Percentiles rank a stretch among this genome's conserved stretches.
phyloP scores from a whole-genome alignment of 2,888 invertebrate species.

The Caenorhabditis sulstoni region DNA sequence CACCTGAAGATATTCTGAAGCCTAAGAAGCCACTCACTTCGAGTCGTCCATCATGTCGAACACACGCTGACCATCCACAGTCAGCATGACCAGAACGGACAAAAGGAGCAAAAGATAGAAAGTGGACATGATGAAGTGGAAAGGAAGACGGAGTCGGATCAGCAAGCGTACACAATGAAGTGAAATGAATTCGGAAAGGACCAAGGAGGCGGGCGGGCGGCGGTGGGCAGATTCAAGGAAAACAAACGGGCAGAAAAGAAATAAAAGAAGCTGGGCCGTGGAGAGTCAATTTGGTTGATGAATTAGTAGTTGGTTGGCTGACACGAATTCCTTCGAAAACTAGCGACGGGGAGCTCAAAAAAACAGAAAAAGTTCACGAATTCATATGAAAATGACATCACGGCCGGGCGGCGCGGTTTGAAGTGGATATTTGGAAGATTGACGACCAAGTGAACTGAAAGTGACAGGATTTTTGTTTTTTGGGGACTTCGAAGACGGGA shows the following conservation, averaged over 20 bases:
- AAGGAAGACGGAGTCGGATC: background rate
- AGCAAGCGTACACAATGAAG: conserved; percentile 10
- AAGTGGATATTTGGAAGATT: too few relatives aligned
- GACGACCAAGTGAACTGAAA: too few relatives aligned
- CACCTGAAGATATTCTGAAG: background rate
- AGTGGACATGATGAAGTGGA: background rate
- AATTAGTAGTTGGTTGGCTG: conserved; percentile 14
- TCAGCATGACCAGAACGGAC: conserved; percentile 1
- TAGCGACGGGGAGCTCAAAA: background rate
- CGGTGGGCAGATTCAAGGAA: background rate
- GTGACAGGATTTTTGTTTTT: too few relatives aligned
- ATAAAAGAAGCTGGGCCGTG: background rate
- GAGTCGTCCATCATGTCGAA: conserved; percentile 54
- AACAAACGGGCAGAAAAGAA: conserved; percentile 12
- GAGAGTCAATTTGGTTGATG: conserved; percentile 43
- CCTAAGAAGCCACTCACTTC: conserved; percentile 7
- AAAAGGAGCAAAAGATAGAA: conserved; percentile 1
- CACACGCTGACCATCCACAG: conserved; percentile 34
- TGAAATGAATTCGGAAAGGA: background rate
- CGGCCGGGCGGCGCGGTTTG: too few relatives aligned
- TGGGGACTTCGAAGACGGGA: too few relatives aligned
- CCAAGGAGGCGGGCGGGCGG: background rate
- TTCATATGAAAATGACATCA: too few relatives aligned
- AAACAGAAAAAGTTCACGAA: background rate
- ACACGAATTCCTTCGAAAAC: background rate